Percentiles rank a stretch among this genome's conserved stretches.
phyloP scores from a whole-genome alignment of 92 coral and sea anemone species.

The Diadumene lineata region DNA sequence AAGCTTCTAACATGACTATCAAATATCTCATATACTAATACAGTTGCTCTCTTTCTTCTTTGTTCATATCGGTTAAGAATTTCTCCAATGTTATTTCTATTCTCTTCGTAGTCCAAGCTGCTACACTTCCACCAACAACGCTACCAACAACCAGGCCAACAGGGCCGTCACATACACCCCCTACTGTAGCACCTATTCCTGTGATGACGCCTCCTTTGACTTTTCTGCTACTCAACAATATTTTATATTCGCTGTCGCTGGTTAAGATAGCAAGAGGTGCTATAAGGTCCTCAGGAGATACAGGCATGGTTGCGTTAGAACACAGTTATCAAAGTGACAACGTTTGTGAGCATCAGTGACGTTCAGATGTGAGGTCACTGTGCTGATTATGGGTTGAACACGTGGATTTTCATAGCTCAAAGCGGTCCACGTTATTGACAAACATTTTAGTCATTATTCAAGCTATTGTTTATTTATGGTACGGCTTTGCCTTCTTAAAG shows the following conservation, averaged over 20 bases:
- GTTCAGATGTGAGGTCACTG: neutral
- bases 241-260: slow-evolving; percentile 56
- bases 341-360: neutral
- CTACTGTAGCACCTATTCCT: slow-evolving; percentile 75
- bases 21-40: slow-evolving; percentile 72
- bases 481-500: neutral
- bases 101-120: slow-evolving; percentile 73
- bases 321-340: neutral
- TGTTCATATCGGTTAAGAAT: slow-evolving; percentile 69
- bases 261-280: slow-evolving; percentile 65
- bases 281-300: slow-evolving; percentile 72
- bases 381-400: slow-evolving; percentile 5
- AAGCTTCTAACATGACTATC: slow-evolving; percentile 54
- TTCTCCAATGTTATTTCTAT: slow-evolving; percentile 51
- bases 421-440: neutral
- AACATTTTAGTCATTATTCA: no score
- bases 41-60: slow-evolving; percentile 70
- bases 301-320: slow-evolving; percentile 15
- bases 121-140: slow-evolving; percentile 75
- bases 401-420: neutral
- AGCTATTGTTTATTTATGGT: neutral
- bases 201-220: slow-evolving; percentile 66
- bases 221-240: slow-evolving; percentile 45
- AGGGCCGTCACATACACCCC: slow-evolving; percentile 86
- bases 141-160: slow-evolving; percentile 77